Evolutionary conservation across 2,888 invertebrate species (phyloP), one percentile per base, ranked within the genome.

Genomic region (Carabus problematicus): DNA sequence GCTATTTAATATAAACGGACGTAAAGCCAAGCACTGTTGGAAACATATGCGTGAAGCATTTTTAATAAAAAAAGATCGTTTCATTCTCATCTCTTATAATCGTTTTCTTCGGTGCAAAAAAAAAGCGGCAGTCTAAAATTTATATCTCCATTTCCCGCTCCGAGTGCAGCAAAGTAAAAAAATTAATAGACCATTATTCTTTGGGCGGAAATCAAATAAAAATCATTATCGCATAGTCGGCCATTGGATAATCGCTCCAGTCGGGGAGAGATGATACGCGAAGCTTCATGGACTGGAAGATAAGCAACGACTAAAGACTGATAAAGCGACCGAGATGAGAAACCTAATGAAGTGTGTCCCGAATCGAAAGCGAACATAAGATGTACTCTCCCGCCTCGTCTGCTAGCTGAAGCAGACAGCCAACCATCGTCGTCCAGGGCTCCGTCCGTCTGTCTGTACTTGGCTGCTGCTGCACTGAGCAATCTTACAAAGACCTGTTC

Each of bases 131-230:
- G 29, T 47, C 11, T 66, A 58, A 66, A 64, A 66, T 66, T 66
- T 66, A 66, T 66, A 59, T 59, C 66, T 66, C 64, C 64, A 64
- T 64, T 64, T 64, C 64, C 64, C 40, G 64, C 49, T 66, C 59
- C 45, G 59, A 39, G 16, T 39, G 12, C 54, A 43, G 59, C 47
- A 55, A 66, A 59, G 56, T 45, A 72, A 70, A 74, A 74, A 73
- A 75, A 75, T 74, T 73, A 73, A 74, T 74, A 73, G 74, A 72
- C 74, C 72, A 72, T 74, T 73, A 75, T 73, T 74, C 73, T 72
- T 71, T 70, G 71, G 52, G 71, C 70, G 72, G 71, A 74, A 73
- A 75, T 75, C 75, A 73, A 76, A 75, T 75, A 75, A 76, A 76
- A 76, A 76, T 76, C 73, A 74, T 75, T 73, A 74, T 67, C 67